Base-by-base conservation (phyloP, 2,797 vertebrate species). In the Mormyrops attenuatus region DNA sequence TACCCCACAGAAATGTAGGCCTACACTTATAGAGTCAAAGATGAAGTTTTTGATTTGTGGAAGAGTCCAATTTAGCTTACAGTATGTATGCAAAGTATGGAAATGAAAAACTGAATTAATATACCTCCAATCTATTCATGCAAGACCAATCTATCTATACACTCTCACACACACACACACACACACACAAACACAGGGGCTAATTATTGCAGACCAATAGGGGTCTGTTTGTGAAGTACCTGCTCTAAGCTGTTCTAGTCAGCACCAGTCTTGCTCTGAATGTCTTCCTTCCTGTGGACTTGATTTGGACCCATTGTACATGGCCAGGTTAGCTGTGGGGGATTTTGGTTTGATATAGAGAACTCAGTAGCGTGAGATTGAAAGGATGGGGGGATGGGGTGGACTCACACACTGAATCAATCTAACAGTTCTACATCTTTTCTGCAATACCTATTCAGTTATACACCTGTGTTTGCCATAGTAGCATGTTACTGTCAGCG, bases 241-340 rank as follows among this genome's bases (percentile, higher is more conserved):
- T 38, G 13, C 30, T 53, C 50, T 5, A 87, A 17, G n/a, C 15
- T 49, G 30, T 38, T 87, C 85, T 87, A 38, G n/a, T 26, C 85
- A 34, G n/a, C 22, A 34, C 17, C 50, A 55, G 50, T 87, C 52
- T 55, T 53, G 22, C 52, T 34, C 85, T 53, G 85, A 55, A 87
- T 8, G 85, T 22, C 85, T 55, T 34, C 15, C 52, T 87, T 87
- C 85, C 30, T 17, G 50, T 55, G 22, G 49, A 87, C 85, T 17
- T 87, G 30, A 87, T 87, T 87, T 34, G 26, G 26, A n/a, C 52
- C 49, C 13, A 87, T 87, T 87, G 85, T 87, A 55, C 69, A 77
- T 41, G 69, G 5, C 85, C 26, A 6, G 15, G 49, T 52, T 34
- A 34, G 50, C 49, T 49, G 49, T 22, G 20, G 49, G 52, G 26